These are phyloP conservation scores for Pardalotus punctatus DNA, from an alignment of 2,113 vertebrate species.

Conservation along the genomic window DNA sequence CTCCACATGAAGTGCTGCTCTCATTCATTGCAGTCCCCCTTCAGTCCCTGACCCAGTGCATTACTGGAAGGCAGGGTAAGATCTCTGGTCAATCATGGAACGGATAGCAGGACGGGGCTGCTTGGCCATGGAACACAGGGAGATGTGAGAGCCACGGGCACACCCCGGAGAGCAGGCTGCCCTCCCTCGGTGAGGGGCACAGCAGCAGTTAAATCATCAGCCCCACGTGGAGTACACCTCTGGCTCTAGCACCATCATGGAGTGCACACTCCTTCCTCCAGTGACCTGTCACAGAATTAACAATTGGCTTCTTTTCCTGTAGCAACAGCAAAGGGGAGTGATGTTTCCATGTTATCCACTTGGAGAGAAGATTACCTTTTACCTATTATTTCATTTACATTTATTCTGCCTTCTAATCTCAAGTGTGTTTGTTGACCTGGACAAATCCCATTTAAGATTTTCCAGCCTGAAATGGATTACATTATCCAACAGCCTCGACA, in stretches of 20 bases:
- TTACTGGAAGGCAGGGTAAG: not conserved
- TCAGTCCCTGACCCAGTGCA: not conserved
- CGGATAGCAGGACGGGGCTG: not conserved
- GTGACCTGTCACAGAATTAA: not conserved
- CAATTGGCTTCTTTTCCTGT: not conserved
- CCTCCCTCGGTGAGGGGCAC: not conserved
- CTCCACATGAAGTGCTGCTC: not conserved
- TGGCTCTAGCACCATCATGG: not conserved
- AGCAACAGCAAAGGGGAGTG: not conserved
- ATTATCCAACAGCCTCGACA: not conserved
- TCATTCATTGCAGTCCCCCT: not conserved
- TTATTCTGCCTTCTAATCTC: conserved; percentile 30
- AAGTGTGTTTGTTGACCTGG: not conserved
- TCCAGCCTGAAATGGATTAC: not conserved
- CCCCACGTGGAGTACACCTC: not conserved
- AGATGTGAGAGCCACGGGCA: not conserved
- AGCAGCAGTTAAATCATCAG: not conserved
- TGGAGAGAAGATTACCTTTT: not conserved
- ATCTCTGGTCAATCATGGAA: not conserved
- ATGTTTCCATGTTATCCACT: not conserved
- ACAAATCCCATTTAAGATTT: conserved; percentile 26
- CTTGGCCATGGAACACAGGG: not conserved
- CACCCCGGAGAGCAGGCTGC: not conserved
- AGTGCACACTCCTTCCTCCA: not conserved
- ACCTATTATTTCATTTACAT: not conserved